These are phyloP conservation scores for Ditylenchus dipsaci DNA, from an alignment of 1,140 invertebrate species.

Conservation along the genomic window DNA sequence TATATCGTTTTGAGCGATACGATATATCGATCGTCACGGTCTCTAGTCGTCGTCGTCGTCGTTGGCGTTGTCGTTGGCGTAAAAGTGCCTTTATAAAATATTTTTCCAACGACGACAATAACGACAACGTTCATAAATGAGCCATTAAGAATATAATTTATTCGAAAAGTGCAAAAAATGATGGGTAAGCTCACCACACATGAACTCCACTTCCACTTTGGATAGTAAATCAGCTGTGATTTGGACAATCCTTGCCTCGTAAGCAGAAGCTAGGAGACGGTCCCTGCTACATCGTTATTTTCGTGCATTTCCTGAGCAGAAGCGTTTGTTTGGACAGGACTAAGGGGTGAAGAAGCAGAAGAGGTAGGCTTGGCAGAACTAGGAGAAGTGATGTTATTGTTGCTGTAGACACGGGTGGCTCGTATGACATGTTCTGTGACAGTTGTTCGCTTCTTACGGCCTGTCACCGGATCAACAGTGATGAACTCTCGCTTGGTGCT, in stretches of 20 bases:
- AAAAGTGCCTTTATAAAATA: too few species aligned
- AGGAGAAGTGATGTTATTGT: conserved; percentile 2
- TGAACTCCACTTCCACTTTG: conserved; percentile 28
- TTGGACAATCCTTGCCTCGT: conserved; percentile 19
- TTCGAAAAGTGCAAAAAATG: conserved; percentile 11
- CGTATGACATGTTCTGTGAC: conserved; percentile 45
- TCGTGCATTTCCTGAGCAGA: background rate
- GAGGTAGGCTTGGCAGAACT: conserved; percentile 12
- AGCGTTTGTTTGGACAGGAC: background rate
- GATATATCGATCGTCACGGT: too few species aligned
- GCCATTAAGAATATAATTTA: conserved; percentile 13
- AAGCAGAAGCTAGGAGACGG: conserved; percentile 15
- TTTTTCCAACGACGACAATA: too few species aligned
- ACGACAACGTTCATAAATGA: too few species aligned
- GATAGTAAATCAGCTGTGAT: conserved; percentile 11
- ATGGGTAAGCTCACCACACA: conserved; percentile 21
- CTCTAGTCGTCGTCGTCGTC: too few species aligned
- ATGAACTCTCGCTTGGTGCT: conserved; percentile 36
- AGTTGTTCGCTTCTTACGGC: conserved; percentile 47
- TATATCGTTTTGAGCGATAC: too few species aligned
- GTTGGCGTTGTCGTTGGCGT: too few species aligned
- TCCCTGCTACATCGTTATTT: background rate
- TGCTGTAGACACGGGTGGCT: conserved; percentile 23
- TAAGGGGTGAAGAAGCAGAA: background rate
- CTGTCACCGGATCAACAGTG: conserved; percentile 43